These are phyloP conservation scores for Gadus chalcogrammus DNA, from an alignment of 2,113 vertebrate species.

Conservation along the genomic window DNA sequence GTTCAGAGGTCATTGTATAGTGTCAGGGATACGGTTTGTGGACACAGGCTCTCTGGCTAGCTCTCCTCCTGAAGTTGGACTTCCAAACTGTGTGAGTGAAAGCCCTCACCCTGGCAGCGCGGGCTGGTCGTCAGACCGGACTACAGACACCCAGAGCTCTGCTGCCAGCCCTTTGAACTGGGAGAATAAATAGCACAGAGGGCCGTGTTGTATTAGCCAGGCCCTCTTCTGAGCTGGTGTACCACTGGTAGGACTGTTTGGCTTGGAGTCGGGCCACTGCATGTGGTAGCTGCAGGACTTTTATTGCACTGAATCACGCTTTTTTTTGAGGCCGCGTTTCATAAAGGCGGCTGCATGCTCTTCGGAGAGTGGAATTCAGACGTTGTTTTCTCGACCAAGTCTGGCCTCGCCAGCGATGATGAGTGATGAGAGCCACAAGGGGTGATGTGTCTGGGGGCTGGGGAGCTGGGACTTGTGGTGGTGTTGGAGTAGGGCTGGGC, in stretches of 20 bases:
- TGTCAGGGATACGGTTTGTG: too few relatives aligned
- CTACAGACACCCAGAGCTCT: slow-evolving; percentile 76
- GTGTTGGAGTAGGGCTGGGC: too few relatives aligned
- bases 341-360: slow-evolving; percentile 52
- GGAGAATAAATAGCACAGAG: slow-evolving; percentile 90
- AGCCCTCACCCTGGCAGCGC: slow-evolving; percentile 77
- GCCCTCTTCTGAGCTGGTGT: slow-evolving; percentile 82
- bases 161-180: slow-evolving; percentile 90
- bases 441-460: slow-evolving; percentile 33
- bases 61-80: too few relatives aligned
- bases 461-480: too few relatives aligned
- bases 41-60: too few relatives aligned
- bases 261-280: slow-evolving; percentile 85
- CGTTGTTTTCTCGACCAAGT: slow-evolving; percentile 32
- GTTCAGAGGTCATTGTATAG: too few relatives aligned
- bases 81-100: slow-evolving; percentile 42
- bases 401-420: slow-evolving; percentile 36
- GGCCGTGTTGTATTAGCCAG: slow-evolving; percentile 79
- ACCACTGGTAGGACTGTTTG: slow-evolving; percentile 85
- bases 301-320: slow-evolving; percentile 57
- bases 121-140: slow-evolving; percentile 61
- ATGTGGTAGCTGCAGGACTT: slow-evolving; percentile 83
- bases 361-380: slow-evolving; percentile 36
- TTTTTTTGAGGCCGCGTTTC: slow-evolving; percentile 52
- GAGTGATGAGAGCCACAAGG: slow-evolving; percentile 34